phyloP scores from a whole-genome alignment of 2,113 vertebrate genomes.

The Tragelaphus buxtoni region DNA sequence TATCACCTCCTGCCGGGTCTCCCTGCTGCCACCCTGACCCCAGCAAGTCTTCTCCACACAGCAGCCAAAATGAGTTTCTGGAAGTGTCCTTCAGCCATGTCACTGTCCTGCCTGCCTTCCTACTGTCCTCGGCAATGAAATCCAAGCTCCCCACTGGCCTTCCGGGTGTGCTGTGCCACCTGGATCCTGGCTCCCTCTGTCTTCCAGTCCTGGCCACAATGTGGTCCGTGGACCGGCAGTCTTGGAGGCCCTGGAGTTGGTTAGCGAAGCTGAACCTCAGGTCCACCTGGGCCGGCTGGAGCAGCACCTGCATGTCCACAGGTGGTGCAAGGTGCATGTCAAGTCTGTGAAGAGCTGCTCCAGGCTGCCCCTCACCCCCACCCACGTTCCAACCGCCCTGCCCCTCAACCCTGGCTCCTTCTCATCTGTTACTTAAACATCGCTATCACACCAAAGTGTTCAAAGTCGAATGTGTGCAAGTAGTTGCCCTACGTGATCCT shows the following conservation, averaged over 20 bases:
- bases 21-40: background rate
- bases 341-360: background rate
- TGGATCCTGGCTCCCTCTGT: background rate
- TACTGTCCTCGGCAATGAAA: background rate
- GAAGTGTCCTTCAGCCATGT: too few species aligned
- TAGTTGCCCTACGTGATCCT: fast-evolving
- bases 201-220: fast-evolving
- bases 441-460: fast-evolving
- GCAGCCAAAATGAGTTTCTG: background rate
- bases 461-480: too few species aligned
- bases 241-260: background rate
- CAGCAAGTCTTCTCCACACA: background rate
- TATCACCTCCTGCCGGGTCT: fast-evolving
- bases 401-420: background rate
- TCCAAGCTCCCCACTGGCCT: background rate
- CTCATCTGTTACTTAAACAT: background rate
- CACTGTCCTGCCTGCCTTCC: background rate
- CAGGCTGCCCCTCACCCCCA: background rate
- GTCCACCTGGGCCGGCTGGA: fast-evolving
- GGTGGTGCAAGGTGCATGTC: background rate
- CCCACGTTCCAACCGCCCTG: background rate
- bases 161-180: fast-evolving
- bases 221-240: background rate
- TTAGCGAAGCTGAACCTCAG: background rate
- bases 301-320: background rate